Evolutionary conservation across 2,888 invertebrate genomes (phyloP), one percentile per base, ranked within the genome.

Genomic region (Drosophila nr. fundita): DNA sequence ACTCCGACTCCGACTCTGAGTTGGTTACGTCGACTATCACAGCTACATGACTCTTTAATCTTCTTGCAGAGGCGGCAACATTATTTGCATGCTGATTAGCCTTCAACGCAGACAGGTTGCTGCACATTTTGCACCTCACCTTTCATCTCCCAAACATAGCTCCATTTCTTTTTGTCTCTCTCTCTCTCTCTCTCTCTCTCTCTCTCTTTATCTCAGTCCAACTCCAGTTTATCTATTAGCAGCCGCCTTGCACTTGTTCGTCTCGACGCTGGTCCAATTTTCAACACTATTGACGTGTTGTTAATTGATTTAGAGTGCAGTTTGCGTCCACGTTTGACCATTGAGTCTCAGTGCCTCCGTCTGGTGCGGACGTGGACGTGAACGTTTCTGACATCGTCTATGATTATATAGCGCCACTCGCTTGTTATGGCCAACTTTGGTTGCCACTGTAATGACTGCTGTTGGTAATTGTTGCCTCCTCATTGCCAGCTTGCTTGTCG

Each of bases 41-140:
- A 77, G 85, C 76, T 78, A 78, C 87, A 86, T 79, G 86, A 67
- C 83, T 89, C 76, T 82, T 78, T 75, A 84, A 89, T 85, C 86
- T 88, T 59, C 66, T 63, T 70, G 78, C 76, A 83, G 83, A 77
- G 90, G 87, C 90, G 84, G 87, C 84, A 76, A 89, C 89, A 80
- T 78, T 87, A 89, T 91, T 91, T 91, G 91, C 91, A 89, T 90
- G 90, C 81, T 89, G 83, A 88, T 88, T 88, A 88, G 88, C 76
- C 90, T 83, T 90, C 78, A 78, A 78, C 79, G 78, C 69, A 66
- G 78, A 81, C 81, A 79, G 77, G 76, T 78, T 86, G 89, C 77
- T 71, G 72, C 74, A 74, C 69, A 70, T 73, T 75, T 70, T 87
- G 69, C 76, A 66, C 76, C 71, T 62, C 73, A 70, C 59, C 59